Conservation (phyloP, 2,797 vertebrate genomes). For the Falco rusticolus region DNA sequence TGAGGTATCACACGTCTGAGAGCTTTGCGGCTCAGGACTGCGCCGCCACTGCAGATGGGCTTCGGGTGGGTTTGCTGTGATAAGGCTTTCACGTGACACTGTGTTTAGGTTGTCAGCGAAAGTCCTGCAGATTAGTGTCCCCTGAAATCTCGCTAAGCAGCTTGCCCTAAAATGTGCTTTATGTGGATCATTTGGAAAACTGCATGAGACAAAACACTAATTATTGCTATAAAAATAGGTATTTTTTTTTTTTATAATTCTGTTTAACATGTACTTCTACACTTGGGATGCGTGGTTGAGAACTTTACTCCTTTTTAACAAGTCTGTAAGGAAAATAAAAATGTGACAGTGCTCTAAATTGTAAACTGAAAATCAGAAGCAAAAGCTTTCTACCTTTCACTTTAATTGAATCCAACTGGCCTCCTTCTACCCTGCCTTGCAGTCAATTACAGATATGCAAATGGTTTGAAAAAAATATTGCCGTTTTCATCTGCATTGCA, state of each 20-base stretch:
- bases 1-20: background rate
- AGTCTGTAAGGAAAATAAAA: background rate
- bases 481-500: background rate
- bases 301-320: background rate
- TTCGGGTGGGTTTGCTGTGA: background rate
- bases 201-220: slow-evolving; percentile 8
- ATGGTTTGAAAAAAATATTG: background rate
- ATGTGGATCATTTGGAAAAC: slow-evolving; percentile 19
- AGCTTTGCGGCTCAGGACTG: background rate
- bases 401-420: slow-evolving; percentile 22
- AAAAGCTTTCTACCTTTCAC: slow-evolving; percentile 39
- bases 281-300: accelerated
- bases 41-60: background rate
- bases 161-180: slow-evolving; percentile 15
- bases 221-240: slow-evolving; percentile 13
- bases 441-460: slow-evolving; percentile 45
- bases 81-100: background rate
- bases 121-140: slow-evolving; percentile 20
- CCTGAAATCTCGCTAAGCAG: slow-evolving; percentile 45
- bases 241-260: background rate
- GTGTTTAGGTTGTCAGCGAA: background rate
- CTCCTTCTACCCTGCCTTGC: slow-evolving; percentile 26
- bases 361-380: background rate
- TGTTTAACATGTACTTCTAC: background rate
- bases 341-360: background rate